These are phyloP conservation scores for Bergia puertoricense DNA, from an alignment of 92 coral and sea anemone genomes.

Conservation along the genomic window DNA sequence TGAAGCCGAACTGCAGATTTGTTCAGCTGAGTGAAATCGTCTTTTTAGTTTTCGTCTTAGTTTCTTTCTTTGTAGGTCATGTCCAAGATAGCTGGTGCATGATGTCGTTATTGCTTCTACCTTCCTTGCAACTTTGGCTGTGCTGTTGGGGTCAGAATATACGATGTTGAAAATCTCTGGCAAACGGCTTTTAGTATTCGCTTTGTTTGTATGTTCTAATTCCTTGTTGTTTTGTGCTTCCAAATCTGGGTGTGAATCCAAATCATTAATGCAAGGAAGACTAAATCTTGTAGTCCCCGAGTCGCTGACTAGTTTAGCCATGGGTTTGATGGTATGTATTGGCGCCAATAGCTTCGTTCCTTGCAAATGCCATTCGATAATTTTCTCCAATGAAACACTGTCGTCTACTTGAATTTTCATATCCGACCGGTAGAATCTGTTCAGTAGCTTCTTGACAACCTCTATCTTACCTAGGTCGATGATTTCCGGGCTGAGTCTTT, in stretches of 20 bases:
- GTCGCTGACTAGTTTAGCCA: neutral
- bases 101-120: neutral
- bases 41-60: neutral
- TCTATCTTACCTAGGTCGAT: constrained; percentile 9
- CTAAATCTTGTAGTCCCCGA: neutral
- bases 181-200: neutral
- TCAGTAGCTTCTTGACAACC: constrained; percentile 6
- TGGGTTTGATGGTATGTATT: neutral
- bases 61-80: neutral
- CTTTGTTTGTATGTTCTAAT: neutral
- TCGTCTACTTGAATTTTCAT: constrained; percentile 17
- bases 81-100: neutral
- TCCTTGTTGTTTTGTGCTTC: neutral
- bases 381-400: constrained; percentile 7
- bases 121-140: neutral
- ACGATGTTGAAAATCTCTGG: constrained; percentile 21
- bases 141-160: neutral
- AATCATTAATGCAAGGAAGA: neutral
- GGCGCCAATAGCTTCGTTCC: constrained; percentile 6
- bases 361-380: constrained; percentile 29
- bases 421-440: constrained; percentile 22
- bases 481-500: neutral
- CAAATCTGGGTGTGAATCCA: neutral
- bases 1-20: neutral
- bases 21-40: neutral